Conservation (phyloP, 2,797 vertebrate species). For the Rousettus madagascariensis region DNA sequence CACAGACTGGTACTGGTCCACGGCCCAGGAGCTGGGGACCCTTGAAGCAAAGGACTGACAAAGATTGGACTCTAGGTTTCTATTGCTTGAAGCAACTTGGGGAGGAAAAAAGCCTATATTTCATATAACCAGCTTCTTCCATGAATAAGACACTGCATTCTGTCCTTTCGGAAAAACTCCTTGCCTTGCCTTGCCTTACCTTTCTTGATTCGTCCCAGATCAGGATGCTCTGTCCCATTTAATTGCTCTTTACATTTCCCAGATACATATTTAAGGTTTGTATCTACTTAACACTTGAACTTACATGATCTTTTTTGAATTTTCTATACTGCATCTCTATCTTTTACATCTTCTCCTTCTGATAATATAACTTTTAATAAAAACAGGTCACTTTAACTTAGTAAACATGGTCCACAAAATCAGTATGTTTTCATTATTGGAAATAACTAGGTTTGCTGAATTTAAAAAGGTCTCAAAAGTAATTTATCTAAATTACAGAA, state of each 20-base stretch:
- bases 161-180: constrained; percentile 7
- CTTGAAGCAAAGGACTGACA: neutral
- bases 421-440: neutral
- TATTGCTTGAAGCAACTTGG: neutral
- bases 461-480: constrained; percentile 34
- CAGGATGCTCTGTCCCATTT: neutral
- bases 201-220: neutral
- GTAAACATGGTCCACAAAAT: neutral
- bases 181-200: neutral
- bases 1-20: too few species aligned
- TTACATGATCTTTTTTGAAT: neutral
- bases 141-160: neutral
- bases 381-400: constrained; percentile 2
- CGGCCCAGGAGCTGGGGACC: too few species aligned
- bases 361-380: constrained; percentile 38
- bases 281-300: neutral
- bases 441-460: constrained; percentile 14
- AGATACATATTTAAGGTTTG: neutral
- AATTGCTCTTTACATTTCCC: neutral
- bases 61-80: neutral
- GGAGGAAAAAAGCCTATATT: neutral
- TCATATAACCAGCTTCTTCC: neutral
- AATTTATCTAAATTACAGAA: constrained; percentile 19
- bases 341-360: neutral
- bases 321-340: neutral